phyloP scores from a whole-genome alignment of 2,888 invertebrate species.

The Melikaiella ostensackeni region DNA sequence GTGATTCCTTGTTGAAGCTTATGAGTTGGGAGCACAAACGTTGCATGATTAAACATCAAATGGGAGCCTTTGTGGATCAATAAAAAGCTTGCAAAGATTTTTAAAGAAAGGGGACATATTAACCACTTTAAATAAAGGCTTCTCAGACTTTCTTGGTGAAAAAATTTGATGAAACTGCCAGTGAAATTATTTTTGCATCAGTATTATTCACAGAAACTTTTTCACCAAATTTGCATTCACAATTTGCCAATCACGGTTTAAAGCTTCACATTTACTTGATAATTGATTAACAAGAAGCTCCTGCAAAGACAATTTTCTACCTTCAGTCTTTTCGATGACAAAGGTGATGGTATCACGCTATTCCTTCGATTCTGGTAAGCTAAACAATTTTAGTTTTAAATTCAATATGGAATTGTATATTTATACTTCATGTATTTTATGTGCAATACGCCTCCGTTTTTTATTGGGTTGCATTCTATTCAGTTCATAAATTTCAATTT shows the following conservation, averaged over 20 bases:
- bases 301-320: conserved; percentile 58
- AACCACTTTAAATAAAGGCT: conserved; percentile 9
- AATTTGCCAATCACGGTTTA: conserved; percentile 1
- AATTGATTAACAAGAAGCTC: conserved; percentile 72
- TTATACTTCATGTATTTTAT: conserved; percentile 67
- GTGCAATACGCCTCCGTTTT: conserved; percentile 69
- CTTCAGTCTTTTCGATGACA: conserved; percentile 68
- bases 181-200: not conserved
- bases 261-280: conserved; percentile 36
- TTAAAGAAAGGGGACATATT: conserved; percentile 16
- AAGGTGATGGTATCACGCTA: conserved; percentile 73
- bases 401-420: conserved; percentile 53
- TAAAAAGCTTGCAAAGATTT: conserved; percentile 52
- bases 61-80: conserved; percentile 72
- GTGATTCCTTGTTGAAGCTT: conserved; percentile 39
- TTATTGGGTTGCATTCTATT: conserved; percentile 45
- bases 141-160: not conserved
- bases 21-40: conserved; percentile 74
- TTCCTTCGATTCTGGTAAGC: conserved; percentile 70
- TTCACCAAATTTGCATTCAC: conserved; percentile 1
- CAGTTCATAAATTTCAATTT: conserved; percentile 43
- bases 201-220: not conserved
- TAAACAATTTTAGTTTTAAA: conserved; percentile 61
- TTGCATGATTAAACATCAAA: conserved; percentile 62
- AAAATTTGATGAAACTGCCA: not conserved